A percentile compares a stretch with the other conserved stretches of the same genome.
phyloP scores from a whole-genome alignment of 2,888 invertebrate genomes.

The Apodemia mormo region DNA sequence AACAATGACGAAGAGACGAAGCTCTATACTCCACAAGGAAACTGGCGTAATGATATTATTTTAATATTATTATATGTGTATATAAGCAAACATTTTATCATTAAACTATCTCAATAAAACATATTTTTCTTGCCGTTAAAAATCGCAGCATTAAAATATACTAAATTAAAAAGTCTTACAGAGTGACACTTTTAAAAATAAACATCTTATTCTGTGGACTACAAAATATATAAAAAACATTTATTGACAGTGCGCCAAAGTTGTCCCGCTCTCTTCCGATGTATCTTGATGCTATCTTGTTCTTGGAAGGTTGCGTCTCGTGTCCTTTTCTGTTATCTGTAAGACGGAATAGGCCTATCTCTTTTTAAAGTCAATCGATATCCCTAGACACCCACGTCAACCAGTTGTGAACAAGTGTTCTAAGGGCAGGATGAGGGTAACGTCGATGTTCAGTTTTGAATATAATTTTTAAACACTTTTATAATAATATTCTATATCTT shows the following conservation, averaged over 20 bases:
- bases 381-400: constrained; percentile 64
- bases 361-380: constrained; percentile 66
- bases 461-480: background rate
- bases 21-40: no score
- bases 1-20: no score
- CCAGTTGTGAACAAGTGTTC: constrained; percentile 52
- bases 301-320: constrained; percentile 61
- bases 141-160: no score
- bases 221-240: constrained; percentile 27
- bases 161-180: no score
- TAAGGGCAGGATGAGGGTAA: constrained; percentile 44
- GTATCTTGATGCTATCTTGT: constrained; percentile 75
- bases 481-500: no score
- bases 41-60: no score
- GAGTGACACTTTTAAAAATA: background rate
- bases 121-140: no score
- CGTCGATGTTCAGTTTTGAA: constrained; percentile 37
- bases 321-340: constrained; percentile 44
- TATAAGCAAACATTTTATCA: no score
- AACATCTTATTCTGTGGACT: background rate
- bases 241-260: constrained; percentile 70
- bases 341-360: constrained; percentile 42
- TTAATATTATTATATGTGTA: no score
- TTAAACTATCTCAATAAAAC: no score
- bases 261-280: constrained; percentile 54